A percentile compares a stretch with the other conserved stretches of the same genome.
phyloP scores from a whole-genome alignment of 2,888 invertebrate species.

The Catocala sponsa region DNA sequence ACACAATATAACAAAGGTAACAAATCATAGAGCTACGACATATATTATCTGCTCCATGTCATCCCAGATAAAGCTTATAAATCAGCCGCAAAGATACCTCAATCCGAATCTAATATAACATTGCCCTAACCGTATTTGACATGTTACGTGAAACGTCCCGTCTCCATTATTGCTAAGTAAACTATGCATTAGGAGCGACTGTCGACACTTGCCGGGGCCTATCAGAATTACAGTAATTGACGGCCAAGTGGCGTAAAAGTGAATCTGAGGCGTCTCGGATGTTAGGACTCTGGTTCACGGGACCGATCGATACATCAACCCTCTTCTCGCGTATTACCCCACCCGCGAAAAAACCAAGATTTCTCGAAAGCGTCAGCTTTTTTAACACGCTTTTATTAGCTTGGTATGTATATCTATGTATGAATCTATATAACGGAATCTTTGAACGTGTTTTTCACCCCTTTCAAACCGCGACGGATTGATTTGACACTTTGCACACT shows the following conservation, averaged over 20 bases:
- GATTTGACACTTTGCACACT: too few species aligned
- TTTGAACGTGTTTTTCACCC: too few species aligned
- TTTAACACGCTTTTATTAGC: too few species aligned
- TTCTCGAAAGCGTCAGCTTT: conserved; percentile 38
- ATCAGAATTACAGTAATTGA: conserved; percentile 66
- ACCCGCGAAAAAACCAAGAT: conserved; percentile 40
- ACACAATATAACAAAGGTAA: not conserved
- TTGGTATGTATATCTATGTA: too few species aligned
- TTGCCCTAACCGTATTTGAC: conserved; percentile 34
- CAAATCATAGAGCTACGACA: not conserved
- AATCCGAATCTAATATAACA: conserved; percentile 13
- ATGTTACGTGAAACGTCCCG: conserved; percentile 24
- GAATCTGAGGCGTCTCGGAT: conserved; percentile 63
- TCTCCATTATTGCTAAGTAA: conserved; percentile 33
- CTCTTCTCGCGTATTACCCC: conserved; percentile 37
- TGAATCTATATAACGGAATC: too few species aligned
- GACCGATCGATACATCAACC: conserved; percentile 62
- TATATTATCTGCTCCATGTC: not conserved
- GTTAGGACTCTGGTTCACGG: conserved; percentile 58
- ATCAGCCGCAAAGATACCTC: conserved; percentile 1
- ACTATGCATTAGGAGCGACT: conserved; percentile 37
- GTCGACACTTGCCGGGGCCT: conserved; percentile 53
- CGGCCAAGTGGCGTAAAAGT: conserved; percentile 73
- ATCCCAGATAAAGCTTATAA: not conserved
- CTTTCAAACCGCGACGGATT: too few species aligned